Conservation (phyloP, 2,113 vertebrate species). For the Silurus asotus region DNA sequence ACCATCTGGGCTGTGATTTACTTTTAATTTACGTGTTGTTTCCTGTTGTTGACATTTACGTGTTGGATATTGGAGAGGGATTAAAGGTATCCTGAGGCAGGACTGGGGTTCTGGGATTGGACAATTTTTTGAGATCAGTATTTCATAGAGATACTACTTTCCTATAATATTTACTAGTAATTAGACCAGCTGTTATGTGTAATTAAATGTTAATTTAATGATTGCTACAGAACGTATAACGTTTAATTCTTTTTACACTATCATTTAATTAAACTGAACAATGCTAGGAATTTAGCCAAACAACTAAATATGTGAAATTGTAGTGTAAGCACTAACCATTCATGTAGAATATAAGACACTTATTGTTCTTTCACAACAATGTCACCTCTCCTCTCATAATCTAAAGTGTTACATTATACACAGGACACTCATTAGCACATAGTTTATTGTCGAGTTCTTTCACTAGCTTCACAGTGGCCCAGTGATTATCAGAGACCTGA, state of each 20-base stretch:
- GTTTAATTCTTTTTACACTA: not conserved
- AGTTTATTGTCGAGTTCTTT: conserved; percentile 25
- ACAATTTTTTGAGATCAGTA: not conserved
- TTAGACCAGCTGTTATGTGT: conserved; percentile 11
- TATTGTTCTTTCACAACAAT: conserved; percentile 46
- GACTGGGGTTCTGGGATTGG: not conserved
- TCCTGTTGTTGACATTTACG: not conserved
- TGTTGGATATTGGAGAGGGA: not conserved
- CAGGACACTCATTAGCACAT: conserved; percentile 48
- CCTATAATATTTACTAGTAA: not conserved
- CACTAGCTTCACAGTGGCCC: not conserved
- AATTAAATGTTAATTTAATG: not conserved
- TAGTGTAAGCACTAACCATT: not conserved
- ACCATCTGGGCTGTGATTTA: not conserved
- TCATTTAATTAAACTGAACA: not conserved
- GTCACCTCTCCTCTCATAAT: conserved; percentile 15
- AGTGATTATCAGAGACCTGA: conserved; percentile 36
- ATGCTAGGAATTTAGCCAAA: not conserved
- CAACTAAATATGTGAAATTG: not conserved
- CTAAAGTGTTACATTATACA: conserved; percentile 13
- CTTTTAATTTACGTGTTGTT: not conserved
- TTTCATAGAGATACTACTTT: not conserved
- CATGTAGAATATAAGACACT: conserved; percentile 24
- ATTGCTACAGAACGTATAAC: not conserved
- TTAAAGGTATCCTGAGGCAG: not conserved